These are phyloP conservation scores for Eulemur mongoz DNA, from an alignment of 2,797 vertebrate genomes.

Conservation along the genomic window DNA sequence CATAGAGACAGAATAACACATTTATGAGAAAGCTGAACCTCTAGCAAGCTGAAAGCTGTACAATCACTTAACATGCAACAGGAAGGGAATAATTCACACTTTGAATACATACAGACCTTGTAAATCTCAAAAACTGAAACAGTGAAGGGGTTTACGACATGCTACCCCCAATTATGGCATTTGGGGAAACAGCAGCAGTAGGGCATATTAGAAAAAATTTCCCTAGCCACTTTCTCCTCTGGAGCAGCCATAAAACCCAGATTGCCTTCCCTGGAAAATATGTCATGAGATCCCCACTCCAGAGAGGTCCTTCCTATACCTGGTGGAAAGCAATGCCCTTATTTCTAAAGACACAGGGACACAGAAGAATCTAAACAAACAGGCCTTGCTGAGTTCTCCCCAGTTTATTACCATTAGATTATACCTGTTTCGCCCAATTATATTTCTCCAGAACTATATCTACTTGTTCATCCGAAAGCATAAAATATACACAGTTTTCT, in stretches of 20 bases:
- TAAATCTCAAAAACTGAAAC: not conserved
- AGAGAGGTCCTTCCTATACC: not conserved
- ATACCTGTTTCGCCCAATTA: not conserved
- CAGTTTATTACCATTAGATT: not conserved
- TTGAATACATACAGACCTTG: not conserved
- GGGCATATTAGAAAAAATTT: not conserved
- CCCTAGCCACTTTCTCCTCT: not conserved
- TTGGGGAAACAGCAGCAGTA: not conserved
- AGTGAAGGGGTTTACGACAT: not conserved
- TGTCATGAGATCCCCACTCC: not conserved
- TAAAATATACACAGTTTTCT: not conserved
- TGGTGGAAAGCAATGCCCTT: not conserved
- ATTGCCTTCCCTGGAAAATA: not conserved
- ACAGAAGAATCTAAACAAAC: not conserved
- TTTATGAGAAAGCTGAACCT: constrained; percentile 49
- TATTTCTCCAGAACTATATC: not conserved
- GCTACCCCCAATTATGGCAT: not conserved
- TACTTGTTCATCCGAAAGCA: not conserved
- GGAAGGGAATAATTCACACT: constrained; percentile 25
- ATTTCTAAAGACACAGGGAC: not conserved
- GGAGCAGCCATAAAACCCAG: not conserved
- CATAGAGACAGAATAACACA: constrained; percentile 4
- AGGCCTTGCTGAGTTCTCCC: not conserved
- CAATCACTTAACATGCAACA: constrained; percentile 28
- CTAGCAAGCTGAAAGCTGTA: not conserved